A percentile compares a stretch with the other conserved stretches of the same genome.
Evolutionary conservation across 1,140 invertebrate species (phyloP).

Genomic region (Drosophila pseudoananassae): DNA sequence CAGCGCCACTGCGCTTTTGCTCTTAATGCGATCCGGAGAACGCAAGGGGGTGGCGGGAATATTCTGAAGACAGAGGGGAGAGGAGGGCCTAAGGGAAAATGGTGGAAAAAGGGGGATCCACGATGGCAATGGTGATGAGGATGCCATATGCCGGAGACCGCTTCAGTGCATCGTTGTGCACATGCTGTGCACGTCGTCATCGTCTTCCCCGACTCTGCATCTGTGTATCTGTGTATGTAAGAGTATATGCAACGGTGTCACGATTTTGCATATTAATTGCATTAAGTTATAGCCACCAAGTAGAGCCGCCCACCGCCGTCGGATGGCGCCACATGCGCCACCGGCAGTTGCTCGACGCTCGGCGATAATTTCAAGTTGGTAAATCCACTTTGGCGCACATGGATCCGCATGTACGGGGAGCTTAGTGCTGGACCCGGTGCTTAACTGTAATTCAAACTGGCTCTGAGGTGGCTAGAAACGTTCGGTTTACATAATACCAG

Average conservation of each 20-base stretch:
- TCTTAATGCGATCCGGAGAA: constrained; percentile 69
- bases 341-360: constrained; percentile 19
- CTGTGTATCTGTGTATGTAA: not conserved
- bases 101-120: constrained; percentile 11
- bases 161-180: constrained; percentile 67
- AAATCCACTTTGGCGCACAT: constrained; percentile 81
- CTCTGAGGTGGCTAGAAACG: constrained; percentile 24
- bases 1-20: constrained; percentile 32
- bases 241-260: constrained; percentile 56
- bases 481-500: constrained; percentile 22
- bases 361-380: constrained; percentile 79
- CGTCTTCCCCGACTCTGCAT: constrained; percentile 15
- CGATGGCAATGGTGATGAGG: constrained; percentile 4
- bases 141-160: constrained; percentile 26
- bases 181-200: constrained; percentile 61
- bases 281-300: constrained; percentile 78
- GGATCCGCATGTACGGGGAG: constrained; percentile 68
- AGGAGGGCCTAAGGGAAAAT: constrained; percentile 9
- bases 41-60: constrained; percentile 7
- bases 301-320: constrained; percentile 23
- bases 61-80: constrained; percentile 3
- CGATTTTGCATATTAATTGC: constrained; percentile 84
- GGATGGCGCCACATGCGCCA: constrained; percentile 67
- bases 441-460: constrained; percentile 66
- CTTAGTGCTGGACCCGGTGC: constrained; percentile 61